Base-by-base conservation (phyloP, 37 sponge, comb jelly and placozoan genomes). In the Mnemiopsis leidyi region DNA sequence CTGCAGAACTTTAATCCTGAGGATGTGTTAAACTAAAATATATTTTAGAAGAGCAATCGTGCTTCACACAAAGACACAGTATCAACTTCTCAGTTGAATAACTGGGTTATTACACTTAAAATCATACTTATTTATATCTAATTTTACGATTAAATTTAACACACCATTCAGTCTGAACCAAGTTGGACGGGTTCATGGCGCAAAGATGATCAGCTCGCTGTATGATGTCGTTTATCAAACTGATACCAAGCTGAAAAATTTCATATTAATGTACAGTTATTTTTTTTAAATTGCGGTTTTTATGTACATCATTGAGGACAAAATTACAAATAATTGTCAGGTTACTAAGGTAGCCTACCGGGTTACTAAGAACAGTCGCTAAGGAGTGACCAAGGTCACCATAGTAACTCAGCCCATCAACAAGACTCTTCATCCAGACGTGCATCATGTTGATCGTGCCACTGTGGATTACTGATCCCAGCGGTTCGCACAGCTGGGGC, bases 401-500 rank as follows among this genome's bases (percentile, higher is more conserved):
- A 33, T 79, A 79, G 82, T 79, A 79, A 79, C 82, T 79, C 21
- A 79, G 82, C 34, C 82, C 82, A 33, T 79, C 82, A 16, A 79
- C 23, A 23, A 79, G 82, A 33, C 82, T 79, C 82, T 79, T 79
- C 37, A 79, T 32, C 82, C 82, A 79, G 30, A 79, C 82, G 35
- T 79, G 82, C 82, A 79, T 79, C 82, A 79, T 79, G 34, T 28
- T 33, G 5, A 79, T 16, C 0, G 82, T 79, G 36, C 82, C 82
- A 79, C 82, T 79, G 82, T 79, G 82, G 5, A 79, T 33, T 29
- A 79, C 82, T 7, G 82, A 36, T 29, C 82, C 82, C 36, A 79
- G 82, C 34, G 82, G 82, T 33, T 36, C 82, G 21, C 82, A 79
- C 36, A 79, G 36, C 36, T 34, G 36, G 5, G 82, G 82, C 29